These are phyloP conservation scores for Conus ventricosus DNA, from an alignment of 1,140 invertebrate species.

Conservation along the genomic window DNA sequence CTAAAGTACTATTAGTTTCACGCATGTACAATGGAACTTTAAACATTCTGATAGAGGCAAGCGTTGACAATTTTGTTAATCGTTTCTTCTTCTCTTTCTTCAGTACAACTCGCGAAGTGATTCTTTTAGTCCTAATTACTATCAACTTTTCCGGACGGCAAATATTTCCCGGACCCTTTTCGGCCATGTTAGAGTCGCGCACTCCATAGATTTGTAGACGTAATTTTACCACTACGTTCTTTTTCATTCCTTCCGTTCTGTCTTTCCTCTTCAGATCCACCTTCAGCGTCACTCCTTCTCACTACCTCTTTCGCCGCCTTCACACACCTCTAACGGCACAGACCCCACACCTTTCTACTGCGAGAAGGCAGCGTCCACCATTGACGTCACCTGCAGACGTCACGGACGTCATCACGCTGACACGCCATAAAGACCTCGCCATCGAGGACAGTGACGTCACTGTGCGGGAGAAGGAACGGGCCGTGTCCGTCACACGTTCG, in stretches of 20 bases:
- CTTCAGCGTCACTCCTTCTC: slow-evolving; percentile 52
- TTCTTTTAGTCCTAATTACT: too few relatives aligned
- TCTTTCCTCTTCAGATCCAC: slow-evolving; percentile 41
- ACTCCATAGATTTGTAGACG: too few relatives aligned
- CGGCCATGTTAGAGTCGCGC: too few relatives aligned
- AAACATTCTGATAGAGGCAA: too few relatives aligned
- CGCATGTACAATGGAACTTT: too few relatives aligned
- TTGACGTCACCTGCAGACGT: slow-evolving; percentile 78
- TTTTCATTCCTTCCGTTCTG: not conserved
- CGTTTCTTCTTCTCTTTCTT: too few relatives aligned
- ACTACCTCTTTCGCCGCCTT: slow-evolving; percentile 54
- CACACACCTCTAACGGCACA: slow-evolving; percentile 58
- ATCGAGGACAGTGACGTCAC: slow-evolving; percentile 21
- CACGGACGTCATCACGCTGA: slow-evolving; percentile 81
- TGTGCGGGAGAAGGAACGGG: not conserved
- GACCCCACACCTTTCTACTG: slow-evolving; percentile 76
- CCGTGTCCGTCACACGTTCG: slow-evolving; percentile 52
- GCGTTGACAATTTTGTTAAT: too few relatives aligned
- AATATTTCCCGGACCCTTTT: too few relatives aligned
- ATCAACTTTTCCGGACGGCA: too few relatives aligned
- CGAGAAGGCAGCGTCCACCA: slow-evolving; percentile 81
- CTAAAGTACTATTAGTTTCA: too few relatives aligned
- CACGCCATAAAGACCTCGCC: slow-evolving; percentile 75
- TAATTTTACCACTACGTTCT: too few relatives aligned
- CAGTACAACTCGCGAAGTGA: too few relatives aligned